A percentile compares a stretch with the other conserved stretches of the same genome.
These are phyloP conservation scores for Callosobruchus maculatus DNA, from an alignment of 2,888 invertebrate species.

Conservation along the genomic window DNA sequence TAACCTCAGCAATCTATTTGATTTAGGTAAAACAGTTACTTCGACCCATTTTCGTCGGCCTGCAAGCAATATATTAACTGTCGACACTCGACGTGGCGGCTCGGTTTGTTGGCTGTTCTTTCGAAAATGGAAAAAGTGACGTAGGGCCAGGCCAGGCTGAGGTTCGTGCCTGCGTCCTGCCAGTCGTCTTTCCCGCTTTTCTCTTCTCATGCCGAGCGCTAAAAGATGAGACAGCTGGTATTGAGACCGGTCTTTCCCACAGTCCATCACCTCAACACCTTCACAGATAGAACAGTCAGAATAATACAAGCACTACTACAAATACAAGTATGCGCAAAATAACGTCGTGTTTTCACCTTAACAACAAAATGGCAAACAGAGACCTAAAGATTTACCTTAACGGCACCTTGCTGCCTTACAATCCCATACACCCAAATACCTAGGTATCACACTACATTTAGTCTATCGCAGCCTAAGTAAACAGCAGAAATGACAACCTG, in stretches of 20 bases:
- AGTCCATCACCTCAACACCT: slow-evolving; percentile 42
- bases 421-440: too few relatives aligned
- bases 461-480: too few relatives aligned
- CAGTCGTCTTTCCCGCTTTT: too few relatives aligned
- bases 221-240: slow-evolving; percentile 36
- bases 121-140: background rate
- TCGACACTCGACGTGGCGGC: too few relatives aligned
- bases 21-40: background rate
- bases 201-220: background rate
- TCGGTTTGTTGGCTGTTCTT: background rate
- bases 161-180: background rate
- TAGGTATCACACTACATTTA: too few relatives aligned
- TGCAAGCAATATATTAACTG: background rate
- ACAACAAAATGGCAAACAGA: too few relatives aligned
- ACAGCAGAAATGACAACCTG: too few relatives aligned
- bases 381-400: too few relatives aligned
- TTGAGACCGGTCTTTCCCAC: slow-evolving; percentile 40
- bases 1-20: background rate
- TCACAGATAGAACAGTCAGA: background rate
- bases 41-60: background rate
- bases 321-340: too few relatives aligned
- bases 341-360: too few relatives aligned
- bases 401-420: too few relatives aligned
- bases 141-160: background rate
- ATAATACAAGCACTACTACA: background rate